Evolutionary conservation across 2,888 invertebrate genomes (phyloP).

Genomic region (Scaptodrosophila latifasciaeformis): DNA sequence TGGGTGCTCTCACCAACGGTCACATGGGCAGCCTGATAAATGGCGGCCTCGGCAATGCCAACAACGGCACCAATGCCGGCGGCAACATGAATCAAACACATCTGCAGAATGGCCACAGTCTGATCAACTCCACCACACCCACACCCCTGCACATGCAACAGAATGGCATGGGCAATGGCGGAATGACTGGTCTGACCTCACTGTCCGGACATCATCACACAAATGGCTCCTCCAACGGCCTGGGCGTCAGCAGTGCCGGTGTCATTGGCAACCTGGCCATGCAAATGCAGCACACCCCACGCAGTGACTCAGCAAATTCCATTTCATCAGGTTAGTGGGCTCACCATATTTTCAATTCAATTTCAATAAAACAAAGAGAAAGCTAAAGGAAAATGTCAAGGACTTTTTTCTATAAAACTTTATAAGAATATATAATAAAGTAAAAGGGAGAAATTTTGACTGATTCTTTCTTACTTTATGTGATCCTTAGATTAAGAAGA

Average conservation of each 20-base stretch:
- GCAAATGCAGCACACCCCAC: constrained; percentile 73
- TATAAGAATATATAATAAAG: too few relatives aligned
- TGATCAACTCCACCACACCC: constrained; percentile 56
- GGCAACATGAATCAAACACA: constrained; percentile 18
- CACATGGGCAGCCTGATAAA: constrained; percentile 44
- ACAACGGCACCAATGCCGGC: constrained; percentile 32
- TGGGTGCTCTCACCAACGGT: constrained; percentile 46
- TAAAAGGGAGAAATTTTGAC: too few relatives aligned
- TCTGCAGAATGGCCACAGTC: constrained; percentile 47
- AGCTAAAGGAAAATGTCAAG: not conserved
- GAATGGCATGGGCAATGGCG: constrained; percentile 27
- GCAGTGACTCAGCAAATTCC: constrained; percentile 75
- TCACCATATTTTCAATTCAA: too few relatives aligned
- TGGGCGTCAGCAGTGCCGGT: constrained; percentile 17
- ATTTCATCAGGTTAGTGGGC: constrained; percentile 74
- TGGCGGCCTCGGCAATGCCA: constrained; percentile 23
- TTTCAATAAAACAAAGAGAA: too few relatives aligned
- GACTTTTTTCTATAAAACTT: not conserved
- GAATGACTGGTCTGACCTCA: not conserved
- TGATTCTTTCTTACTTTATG: not conserved
- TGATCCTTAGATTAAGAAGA: not conserved
- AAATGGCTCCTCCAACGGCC: constrained; percentile 51
- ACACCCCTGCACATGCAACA: constrained; percentile 47
- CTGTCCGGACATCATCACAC: constrained; percentile 35
- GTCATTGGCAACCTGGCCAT: constrained; percentile 26